Base-by-base conservation (phyloP, 2,113 vertebrate species). In the Passer domesticus region DNA sequence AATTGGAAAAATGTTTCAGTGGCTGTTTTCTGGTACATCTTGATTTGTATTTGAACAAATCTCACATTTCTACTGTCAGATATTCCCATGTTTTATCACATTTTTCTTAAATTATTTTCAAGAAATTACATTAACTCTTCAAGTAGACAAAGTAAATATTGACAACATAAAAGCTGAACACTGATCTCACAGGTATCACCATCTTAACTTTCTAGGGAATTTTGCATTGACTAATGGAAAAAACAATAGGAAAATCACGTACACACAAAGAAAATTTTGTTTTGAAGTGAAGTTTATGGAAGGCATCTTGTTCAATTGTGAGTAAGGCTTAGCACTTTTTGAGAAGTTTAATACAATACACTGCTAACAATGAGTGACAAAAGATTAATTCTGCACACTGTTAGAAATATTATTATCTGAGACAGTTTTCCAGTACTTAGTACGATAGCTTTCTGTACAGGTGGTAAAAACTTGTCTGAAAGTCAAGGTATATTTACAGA, bases 21-120 rank as follows among this genome's bases (percentile, higher is more conserved):
- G 97, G 96, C 95, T 98, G 92, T 96, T 98, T 98, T 97, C 97
- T 97, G 95, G 96, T 96, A 92, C 90, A 9, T 97, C 97, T 97
- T 97, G 89, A 98, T 97, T 97, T 95, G 89, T 96, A 87, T 96
- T 87, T 70, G 89, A 97, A 84, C 81, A 97, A 94, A 96, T 91
- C 94, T 98, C 94, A 95, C 30, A 18, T 98, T 98, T 98, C 92
- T 17, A 50, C 90, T 59, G 63, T 84, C 87, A 97, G 95, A 96
- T 67, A 84, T 95, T 97, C 83, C 56, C 94, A 52, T 75, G 59
- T 94, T 98, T 96, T 95, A 97, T 91, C 52, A 8, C 39, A 72
- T 76, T 91, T 72, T 94, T 78, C 74, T 96, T 83, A 96, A 95
- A 96, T 19, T 3, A 79, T 95, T 98, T 97, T 97, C 93, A 95